Percentiles rank a stretch among this genome's conserved stretches.
These are phyloP conservation scores for Elysia chlorotica DNA, from an alignment of 1,140 invertebrate species.

Conservation along the genomic window DNA sequence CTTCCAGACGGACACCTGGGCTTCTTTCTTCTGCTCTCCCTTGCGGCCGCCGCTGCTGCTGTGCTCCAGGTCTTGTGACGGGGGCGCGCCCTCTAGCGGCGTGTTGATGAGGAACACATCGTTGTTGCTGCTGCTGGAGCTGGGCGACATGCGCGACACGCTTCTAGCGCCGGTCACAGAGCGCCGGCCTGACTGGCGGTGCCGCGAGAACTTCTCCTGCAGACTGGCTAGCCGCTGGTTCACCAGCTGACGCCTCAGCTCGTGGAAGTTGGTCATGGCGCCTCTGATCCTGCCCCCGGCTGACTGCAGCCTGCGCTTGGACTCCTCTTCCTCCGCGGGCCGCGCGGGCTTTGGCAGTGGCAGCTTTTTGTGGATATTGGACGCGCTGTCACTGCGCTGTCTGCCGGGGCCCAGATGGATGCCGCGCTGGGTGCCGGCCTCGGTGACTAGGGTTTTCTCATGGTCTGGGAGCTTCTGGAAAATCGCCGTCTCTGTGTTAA, in stretches of 20 bases:
- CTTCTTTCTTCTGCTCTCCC: neutral
- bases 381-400: neutral
- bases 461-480: neutral
- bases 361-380: neutral
- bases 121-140: neutral
- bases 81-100: neutral
- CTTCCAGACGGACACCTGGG: slow-evolving; percentile 39
- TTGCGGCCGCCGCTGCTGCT: no score
- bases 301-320: neutral
- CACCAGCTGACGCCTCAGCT: neutral
- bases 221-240: neutral
- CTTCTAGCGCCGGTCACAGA: neutral
- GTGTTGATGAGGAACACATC: neutral
- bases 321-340: neutral
- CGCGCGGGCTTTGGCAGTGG: no score
- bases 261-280: neutral
- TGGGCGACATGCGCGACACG: neutral
- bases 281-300: neutral
- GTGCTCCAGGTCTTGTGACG: neutral
- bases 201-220: neutral
- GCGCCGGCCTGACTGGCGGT: neutral
- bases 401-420: neutral
- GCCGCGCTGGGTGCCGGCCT: neutral
- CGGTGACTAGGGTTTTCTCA: neutral
- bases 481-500: neutral